These are phyloP conservation scores for Porphyrio hochstetteri DNA, from an alignment of 2,113 vertebrate species.

Conservation along the genomic window DNA sequence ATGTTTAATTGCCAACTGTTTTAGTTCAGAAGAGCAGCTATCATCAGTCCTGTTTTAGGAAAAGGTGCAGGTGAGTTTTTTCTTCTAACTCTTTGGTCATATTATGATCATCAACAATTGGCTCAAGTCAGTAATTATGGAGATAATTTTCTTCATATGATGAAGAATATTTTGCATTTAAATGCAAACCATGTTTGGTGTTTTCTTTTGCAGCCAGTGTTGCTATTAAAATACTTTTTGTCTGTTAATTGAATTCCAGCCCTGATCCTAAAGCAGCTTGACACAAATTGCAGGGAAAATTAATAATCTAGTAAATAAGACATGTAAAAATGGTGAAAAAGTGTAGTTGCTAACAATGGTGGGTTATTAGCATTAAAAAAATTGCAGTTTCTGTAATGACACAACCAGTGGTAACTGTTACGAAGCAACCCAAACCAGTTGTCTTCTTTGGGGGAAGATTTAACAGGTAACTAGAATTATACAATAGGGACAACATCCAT, in stretches of 20 bases:
- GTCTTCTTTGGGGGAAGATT: not conserved
- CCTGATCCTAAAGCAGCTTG: not conserved
- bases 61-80: not conserved
- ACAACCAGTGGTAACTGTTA: not conserved
- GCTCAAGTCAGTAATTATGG: not conserved
- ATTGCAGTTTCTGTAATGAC: not conserved
- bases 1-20: not conserved
- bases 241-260: not conserved
- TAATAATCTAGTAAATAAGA: not conserved
- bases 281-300: not conserved
- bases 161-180: not conserved
- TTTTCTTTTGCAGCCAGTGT: not conserved
- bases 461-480: not conserved
- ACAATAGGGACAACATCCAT: not conserved
- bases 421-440: not conserved
- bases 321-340: not conserved
- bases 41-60: not conserved
- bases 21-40: not conserved
- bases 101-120: not conserved
- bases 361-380: not conserved
- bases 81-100: not conserved
- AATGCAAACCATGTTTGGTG: not conserved
- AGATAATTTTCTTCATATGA: not conserved
- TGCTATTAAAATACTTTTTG: not conserved
- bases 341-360: not conserved